Percentiles rank a stretch among this genome's conserved stretches.
phyloP scores from a whole-genome alignment of 1,140 invertebrate species.

The Goniozus legneri region DNA sequence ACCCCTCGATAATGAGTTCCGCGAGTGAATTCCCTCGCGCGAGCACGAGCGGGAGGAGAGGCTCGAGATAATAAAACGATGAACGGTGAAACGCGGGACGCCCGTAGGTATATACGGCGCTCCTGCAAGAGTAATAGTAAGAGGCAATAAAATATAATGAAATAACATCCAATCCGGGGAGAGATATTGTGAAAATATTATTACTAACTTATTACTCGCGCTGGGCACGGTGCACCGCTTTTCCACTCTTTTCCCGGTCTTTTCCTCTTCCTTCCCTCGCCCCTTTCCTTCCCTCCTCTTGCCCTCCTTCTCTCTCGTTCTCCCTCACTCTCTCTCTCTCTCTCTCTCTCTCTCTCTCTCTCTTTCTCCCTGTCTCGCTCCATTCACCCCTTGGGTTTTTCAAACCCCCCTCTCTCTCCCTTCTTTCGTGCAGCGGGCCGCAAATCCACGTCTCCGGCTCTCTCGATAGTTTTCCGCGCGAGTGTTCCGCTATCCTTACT shows the following conservation, averaged over 20 bases:
- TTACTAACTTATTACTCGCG: slow-evolving; percentile 55
- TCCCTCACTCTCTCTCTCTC: slow-evolving; percentile 1
- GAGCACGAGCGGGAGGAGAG: slow-evolving; percentile 40
- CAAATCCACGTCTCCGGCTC: no score
- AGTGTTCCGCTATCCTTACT: no score
- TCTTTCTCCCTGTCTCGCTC: slow-evolving; percentile 11
- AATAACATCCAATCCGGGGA: slow-evolving; percentile 54
- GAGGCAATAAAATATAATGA: slow-evolving; percentile 56
- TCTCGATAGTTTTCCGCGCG: no score
- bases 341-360: slow-evolving; percentile 16
- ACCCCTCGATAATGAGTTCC: slow-evolving; percentile 55
- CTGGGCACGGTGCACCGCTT: slow-evolving; percentile 30
- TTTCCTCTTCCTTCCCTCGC: slow-evolving; percentile 18
- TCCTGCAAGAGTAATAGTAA: slow-evolving; percentile 46
- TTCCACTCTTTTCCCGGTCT: slow-evolving; percentile 22
- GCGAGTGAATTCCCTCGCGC: slow-evolving; percentile 49
- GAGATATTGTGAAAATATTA: slow-evolving; percentile 57
- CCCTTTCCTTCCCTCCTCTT: slow-evolving; percentile 4
- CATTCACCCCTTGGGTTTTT: slow-evolving; percentile 4
- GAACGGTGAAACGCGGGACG: slow-evolving; percentile 19
- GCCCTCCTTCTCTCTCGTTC: no score
- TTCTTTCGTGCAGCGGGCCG: no score
- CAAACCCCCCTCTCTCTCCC: no score
- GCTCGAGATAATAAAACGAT: slow-evolving; percentile 52
- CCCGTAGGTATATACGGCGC: slow-evolving; percentile 4